Evolutionary conservation across 2,113 vertebrate species (phyloP).

Genomic region (Halichoeres trimaculatus): DNA sequence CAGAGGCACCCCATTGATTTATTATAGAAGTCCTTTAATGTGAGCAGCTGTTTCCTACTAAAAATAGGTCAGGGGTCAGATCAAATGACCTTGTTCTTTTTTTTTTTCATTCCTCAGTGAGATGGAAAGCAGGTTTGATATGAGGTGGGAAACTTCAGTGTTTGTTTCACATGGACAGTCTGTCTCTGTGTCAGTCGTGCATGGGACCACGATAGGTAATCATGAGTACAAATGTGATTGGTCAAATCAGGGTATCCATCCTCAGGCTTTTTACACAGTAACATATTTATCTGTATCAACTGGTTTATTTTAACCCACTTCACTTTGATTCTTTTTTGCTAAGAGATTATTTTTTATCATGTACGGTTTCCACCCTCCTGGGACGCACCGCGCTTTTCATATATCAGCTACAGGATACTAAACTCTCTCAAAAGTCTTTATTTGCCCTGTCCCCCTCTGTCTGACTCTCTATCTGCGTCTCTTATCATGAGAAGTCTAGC

Average conservation of each 20-base stretch:
- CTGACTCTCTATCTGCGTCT: slow-evolving; percentile 21
- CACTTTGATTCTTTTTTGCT: background rate
- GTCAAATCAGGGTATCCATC: background rate
- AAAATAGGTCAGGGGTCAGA: slow-evolving; percentile 78
- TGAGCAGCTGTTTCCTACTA: slow-evolving; percentile 82
- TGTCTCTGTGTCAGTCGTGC: background rate
- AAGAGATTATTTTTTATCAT: background rate
- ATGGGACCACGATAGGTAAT: background rate
- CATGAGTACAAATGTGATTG: background rate
- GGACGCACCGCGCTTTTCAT: too few species aligned
- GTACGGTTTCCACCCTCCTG: background rate
- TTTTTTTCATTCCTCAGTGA: slow-evolving; percentile 25
- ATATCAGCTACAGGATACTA: background rate
- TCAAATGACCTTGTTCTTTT: slow-evolving; percentile 68
- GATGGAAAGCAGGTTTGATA: slow-evolving; percentile 32
- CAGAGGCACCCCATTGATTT: slow-evolving; percentile 72
- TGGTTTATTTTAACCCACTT: background rate
- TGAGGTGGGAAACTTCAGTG: slow-evolving; percentile 9
- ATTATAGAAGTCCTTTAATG: slow-evolving; percentile 74
- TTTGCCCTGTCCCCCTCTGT: background rate
- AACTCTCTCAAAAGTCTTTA: background rate
- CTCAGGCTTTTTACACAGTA: background rate
- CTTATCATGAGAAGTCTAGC: slow-evolving; percentile 62
- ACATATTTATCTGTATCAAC: slow-evolving; percentile 7
- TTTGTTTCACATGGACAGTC: slow-evolving; percentile 33